These are phyloP conservation scores for Ephialtes manifestator DNA, from an alignment of 2,888 invertebrate species.

Conservation along the genomic window DNA sequence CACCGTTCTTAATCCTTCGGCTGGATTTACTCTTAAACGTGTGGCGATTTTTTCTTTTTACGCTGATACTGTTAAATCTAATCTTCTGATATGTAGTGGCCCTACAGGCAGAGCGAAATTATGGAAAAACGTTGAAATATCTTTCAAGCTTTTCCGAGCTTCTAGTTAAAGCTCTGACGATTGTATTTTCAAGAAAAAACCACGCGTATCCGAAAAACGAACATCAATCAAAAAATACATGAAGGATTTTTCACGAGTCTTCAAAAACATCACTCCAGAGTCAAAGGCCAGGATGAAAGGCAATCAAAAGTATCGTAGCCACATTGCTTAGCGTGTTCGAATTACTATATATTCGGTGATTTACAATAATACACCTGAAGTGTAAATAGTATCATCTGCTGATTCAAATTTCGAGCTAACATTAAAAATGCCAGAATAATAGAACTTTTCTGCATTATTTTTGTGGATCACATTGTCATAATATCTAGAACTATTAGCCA, in stretches of 20 bases:
- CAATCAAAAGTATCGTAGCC: neutral
- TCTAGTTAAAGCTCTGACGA: neutral
- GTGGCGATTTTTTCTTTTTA: slow-evolving; percentile 79
- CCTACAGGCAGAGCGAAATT: slow-evolving; percentile 53
- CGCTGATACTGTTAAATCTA: slow-evolving; percentile 83
- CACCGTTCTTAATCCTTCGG: neutral
- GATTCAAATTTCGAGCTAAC: neutral
- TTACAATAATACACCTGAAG: neutral
- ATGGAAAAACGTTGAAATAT: neutral
- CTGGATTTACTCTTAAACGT: neutral
- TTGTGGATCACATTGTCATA: neutral
- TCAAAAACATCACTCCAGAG: neutral
- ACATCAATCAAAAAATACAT: neutral
- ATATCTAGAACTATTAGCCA: neutral
- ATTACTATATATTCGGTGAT: neutral
- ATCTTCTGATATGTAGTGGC: slow-evolving; percentile 76
- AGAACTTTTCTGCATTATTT: neutral
- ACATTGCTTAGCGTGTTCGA: neutral
- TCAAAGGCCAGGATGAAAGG: neutral
- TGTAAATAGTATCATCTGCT: neutral
- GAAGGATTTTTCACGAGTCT: slow-evolving; percentile 12
- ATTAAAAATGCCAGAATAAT: neutral
- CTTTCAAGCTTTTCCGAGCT: neutral
- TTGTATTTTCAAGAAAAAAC: neutral
- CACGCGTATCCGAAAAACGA: neutral